Percentiles rank a stretch among this genome's conserved stretches.
Evolutionary conservation across 2,888 invertebrate species (phyloP).

Genomic region (Therioaphis trifolii): DNA sequence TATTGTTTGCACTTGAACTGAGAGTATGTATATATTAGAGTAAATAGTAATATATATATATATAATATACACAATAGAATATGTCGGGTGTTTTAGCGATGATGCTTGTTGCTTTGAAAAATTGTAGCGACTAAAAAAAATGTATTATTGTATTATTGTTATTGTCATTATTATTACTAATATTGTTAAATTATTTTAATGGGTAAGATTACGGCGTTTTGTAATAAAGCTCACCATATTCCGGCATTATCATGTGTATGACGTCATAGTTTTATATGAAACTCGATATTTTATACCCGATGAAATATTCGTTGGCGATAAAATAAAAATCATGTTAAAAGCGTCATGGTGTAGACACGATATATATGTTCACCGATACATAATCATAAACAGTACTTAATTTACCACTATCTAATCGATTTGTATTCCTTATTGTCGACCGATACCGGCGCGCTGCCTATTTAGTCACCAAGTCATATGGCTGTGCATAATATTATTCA

Average conservation of each 20-base stretch:
- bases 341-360: neutral
- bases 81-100: no score
- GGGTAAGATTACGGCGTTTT: neutral
- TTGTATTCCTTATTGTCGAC: slow-evolving; percentile 11
- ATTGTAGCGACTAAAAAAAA: neutral
- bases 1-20: no score
- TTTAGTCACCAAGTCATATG: no score
- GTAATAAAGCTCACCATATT: slow-evolving; percentile 14
- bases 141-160: neutral
- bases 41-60: no score
- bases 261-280: slow-evolving; percentile 34
- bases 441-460: neutral
- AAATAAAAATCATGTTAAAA: slow-evolving; percentile 35
- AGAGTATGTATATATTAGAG: no score
- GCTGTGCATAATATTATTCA: no score
- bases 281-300: slow-evolving; percentile 46
- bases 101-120: neutral
- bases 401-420: slow-evolving; percentile 36
- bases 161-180: neutral
- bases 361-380: neutral
- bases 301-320: slow-evolving; percentile 48
- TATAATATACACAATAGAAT: no score
- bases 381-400: slow-evolving; percentile 51
- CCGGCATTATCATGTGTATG: slow-evolving; percentile 29
- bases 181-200: slow-evolving; percentile 7